Base-by-base conservation (phyloP, 2,113 vertebrate genomes). In the Gasterosteus aculeatus region DNA sequence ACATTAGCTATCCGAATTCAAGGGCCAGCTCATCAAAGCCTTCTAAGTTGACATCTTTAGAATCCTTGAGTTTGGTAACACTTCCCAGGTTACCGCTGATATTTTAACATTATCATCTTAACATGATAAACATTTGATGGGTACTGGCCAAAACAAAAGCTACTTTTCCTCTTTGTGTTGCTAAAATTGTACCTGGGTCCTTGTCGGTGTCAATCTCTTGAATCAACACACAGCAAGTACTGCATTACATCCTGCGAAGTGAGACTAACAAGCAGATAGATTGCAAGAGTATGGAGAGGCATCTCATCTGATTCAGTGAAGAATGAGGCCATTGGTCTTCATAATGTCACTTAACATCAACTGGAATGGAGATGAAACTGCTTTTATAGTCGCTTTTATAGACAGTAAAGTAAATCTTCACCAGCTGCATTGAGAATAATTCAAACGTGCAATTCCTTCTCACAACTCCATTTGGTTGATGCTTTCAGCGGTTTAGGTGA, bases 301-400 rank as follows among this genome's bases (percentile, higher is more conserved):
- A 3, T 31, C 46, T 69, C 58, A 60, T 61, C 53, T 15, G 61
- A 78, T 66, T 72, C 31, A 38, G 53, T 63, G 41, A 46, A 58
- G 57, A 70, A 69, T 42, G 38, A 64, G 8, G 54, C 56, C 35
- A 73, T 72, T 60, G 26, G 49, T 84, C 76, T 83, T 72, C 73
- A 73, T 84, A 75, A 65, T 44, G 74, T 56, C 64, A 58, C 33
- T 56, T 15, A 61, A 61, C 62, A 69, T 31, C 69, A 72, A 65
- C 53, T 46, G 58, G 31, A 73, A 77, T 26, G 60, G 26, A 51
- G 19, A 75, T 72, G 19, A 78, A 78, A 71, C 46, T 15, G 16
- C 51, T 58, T 16, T 15, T 41, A 58, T 15, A 11, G 58, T 35
- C 66, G 53, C 53, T 33, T 35, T 56, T 51, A 26, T 7, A 29